These are phyloP conservation scores for Cherax destructor DNA, from an alignment of 1,140 invertebrate species.

Conservation along the genomic window DNA sequence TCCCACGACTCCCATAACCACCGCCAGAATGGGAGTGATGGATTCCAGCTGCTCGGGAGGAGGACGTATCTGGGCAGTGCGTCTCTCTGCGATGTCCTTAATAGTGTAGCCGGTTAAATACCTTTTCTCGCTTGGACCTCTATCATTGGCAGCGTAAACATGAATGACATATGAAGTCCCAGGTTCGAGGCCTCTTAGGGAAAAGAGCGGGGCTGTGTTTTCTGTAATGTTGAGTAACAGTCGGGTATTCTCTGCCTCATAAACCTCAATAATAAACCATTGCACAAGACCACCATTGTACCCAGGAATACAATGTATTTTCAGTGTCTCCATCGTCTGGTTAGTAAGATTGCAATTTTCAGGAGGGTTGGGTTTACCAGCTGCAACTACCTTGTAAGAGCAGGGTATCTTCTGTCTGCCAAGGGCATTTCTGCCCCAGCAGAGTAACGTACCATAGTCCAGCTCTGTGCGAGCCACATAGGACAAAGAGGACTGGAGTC, in stretches of 20 bases:
- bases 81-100: conserved; percentile 82
- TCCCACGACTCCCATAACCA: conserved; percentile 59
- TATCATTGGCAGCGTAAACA: conserved; percentile 81
- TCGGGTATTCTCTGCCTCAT: conserved; percentile 58
- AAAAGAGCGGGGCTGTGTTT: conserved; percentile 80
- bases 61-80: conserved; percentile 67
- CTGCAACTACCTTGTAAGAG: conserved; percentile 87
- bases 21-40: conserved; percentile 55
- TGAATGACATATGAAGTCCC: conserved; percentile 76
- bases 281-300: conserved; percentile 90
- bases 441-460: conserved; percentile 71
- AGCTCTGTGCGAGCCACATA: conserved; percentile 67
- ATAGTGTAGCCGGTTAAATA: conserved; percentile 85
- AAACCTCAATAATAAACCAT: conserved; percentile 70
- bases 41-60: conserved; percentile 63
- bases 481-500: conserved; percentile 61
- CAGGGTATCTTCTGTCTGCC: conserved; percentile 86
- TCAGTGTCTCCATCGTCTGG: conserved; percentile 87
- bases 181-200: conserved; percentile 83
- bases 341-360: conserved; percentile 90
- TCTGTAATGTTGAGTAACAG: conserved; percentile 75
- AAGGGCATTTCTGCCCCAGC: conserved; percentile 84
- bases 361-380: conserved; percentile 89
- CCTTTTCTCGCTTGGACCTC: conserved; percentile 81
- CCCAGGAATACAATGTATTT: conserved; percentile 87